A percentile compares a stretch with the other conserved stretches of the same genome.
These are phyloP conservation scores for Dyspetes luteomarginatus DNA, from an alignment of 2,888 invertebrate genomes.

Conservation along the genomic window DNA sequence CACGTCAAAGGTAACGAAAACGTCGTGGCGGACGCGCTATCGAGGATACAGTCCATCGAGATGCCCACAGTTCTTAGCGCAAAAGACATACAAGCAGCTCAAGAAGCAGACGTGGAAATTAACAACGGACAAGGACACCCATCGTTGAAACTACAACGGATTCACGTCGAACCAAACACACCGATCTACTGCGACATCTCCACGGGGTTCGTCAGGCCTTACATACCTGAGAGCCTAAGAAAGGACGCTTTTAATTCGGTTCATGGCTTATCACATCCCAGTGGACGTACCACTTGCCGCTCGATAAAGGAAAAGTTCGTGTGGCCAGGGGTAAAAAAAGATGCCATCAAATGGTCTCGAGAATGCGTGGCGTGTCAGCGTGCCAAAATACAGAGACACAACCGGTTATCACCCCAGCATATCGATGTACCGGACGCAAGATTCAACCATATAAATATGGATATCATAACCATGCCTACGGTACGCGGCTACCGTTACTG, in stretches of 20 bases:
- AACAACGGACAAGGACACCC: too few species aligned
- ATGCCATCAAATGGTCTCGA: conserved; percentile 70
- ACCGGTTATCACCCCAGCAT: conserved; percentile 7
- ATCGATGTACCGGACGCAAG: conserved; percentile 18
- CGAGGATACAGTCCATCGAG: conserved; percentile 20
- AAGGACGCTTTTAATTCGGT: conserved; percentile 55
- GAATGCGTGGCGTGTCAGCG: conserved; percentile 75
- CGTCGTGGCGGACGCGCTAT: conserved; percentile 48
- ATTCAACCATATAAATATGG: conserved; percentile 40
- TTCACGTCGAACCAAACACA: background rate
- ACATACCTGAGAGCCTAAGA: conserved; percentile 62
- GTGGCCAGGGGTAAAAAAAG: conserved; percentile 65
- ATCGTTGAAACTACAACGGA: conserved; percentile 16
- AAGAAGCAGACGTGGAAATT: conserved; percentile 41
- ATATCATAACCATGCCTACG: conserved; percentile 38
- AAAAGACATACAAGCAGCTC: conserved; percentile 11
- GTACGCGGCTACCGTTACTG: conserved; percentile 72
- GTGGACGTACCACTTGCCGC: conserved; percentile 57
- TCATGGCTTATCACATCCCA: conserved; percentile 65
- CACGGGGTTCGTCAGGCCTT: conserved; percentile 58
- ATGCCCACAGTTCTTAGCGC: conserved; percentile 26
- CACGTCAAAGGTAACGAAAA: conserved; percentile 47
- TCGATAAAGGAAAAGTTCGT: conserved; percentile 68
- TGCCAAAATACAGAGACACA: conserved; percentile 74
- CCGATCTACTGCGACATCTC: conserved; percentile 59